Percentiles rank a stretch among this genome's conserved stretches.
phyloP scores from a whole-genome alignment of 2,797 vertebrate species.

The Micrastur ruficollis region DNA sequence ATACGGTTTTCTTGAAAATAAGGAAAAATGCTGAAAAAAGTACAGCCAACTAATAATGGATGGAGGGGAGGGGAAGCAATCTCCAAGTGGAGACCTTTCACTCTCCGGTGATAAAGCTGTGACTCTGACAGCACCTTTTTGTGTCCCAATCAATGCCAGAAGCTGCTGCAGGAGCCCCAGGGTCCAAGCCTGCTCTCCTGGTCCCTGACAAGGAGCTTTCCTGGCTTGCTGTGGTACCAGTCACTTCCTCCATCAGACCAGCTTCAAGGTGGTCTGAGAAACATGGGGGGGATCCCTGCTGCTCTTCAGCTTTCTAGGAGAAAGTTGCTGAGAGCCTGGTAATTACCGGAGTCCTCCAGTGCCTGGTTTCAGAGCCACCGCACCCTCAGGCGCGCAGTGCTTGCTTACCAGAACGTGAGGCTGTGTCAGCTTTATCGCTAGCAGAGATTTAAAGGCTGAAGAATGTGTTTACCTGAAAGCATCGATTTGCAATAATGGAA shows the following conservation, averaged over 20 bases:
- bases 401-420: background rate
- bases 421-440: background rate
- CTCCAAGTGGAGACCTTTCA: background rate
- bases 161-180: background rate
- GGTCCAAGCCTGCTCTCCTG: background rate
- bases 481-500: background rate
- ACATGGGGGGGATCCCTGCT: background rate
- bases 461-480: background rate
- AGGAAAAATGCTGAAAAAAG: background rate
- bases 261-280: background rate
- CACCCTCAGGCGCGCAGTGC: background rate
- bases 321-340: background rate
- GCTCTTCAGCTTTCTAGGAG: background rate
- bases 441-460: background rate
- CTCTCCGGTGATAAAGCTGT: background rate
- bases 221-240: background rate
- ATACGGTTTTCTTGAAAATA: background rate
- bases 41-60: background rate
- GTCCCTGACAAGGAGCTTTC: background rate
- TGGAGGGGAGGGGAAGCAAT: background rate
- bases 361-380: background rate
- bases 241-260: background rate
- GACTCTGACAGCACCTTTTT: background rate
- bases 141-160: background rate
- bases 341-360: background rate